Evolutionary conservation across 2,888 invertebrate genomes (phyloP).

Genomic region (Camponotus fellah): DNA sequence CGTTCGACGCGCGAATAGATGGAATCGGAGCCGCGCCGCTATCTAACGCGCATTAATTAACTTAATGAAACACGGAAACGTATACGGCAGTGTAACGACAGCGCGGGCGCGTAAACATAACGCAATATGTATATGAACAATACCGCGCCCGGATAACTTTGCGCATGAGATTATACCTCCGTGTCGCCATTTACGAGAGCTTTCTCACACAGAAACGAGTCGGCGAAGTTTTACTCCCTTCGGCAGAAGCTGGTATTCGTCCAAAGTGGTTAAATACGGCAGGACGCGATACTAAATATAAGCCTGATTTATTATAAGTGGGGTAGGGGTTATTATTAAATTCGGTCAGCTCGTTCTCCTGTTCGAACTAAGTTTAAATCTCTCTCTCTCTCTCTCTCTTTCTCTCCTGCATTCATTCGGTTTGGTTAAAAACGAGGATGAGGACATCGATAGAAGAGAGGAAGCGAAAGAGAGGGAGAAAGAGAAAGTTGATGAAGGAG

Average conservation of each 20-base stretch:
- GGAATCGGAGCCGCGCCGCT: constrained; percentile 29
- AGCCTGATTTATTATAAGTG: constrained; percentile 82
- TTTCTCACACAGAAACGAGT: constrained; percentile 38
- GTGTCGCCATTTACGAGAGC: constrained; percentile 40
- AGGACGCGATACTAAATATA: constrained; percentile 76
- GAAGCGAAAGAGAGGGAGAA: constrained; percentile 37
- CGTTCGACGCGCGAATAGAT: constrained; percentile 13
- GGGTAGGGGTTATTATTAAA: constrained; percentile 81
- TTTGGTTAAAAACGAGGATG: constrained; percentile 50
- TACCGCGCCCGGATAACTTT: constrained; percentile 41
- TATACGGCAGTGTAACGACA: constrained; percentile 40
- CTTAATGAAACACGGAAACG: constrained; percentile 49
- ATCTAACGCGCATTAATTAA: constrained; percentile 50
- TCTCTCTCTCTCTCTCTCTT: constrained; percentile 40
- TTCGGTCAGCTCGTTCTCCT: constrained; percentile 80
- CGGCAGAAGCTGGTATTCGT: constrained; percentile 28
- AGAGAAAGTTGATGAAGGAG: constrained; percentile 34
- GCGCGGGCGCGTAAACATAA: constrained; percentile 48
- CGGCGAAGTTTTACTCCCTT: constrained; percentile 42
- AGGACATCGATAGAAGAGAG: constrained; percentile 24
- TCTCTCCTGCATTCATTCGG: background rate
- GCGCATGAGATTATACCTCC: constrained; percentile 49
- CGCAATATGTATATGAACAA: constrained; percentile 47
- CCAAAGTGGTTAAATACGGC: constrained; percentile 44
- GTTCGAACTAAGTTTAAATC: constrained; percentile 81